A percentile compares a stretch with the other conserved stretches of the same genome.
These are phyloP conservation scores for Psittacara wagleri DNA, from an alignment of 2,113 vertebrate species.

Conservation along the genomic window DNA sequence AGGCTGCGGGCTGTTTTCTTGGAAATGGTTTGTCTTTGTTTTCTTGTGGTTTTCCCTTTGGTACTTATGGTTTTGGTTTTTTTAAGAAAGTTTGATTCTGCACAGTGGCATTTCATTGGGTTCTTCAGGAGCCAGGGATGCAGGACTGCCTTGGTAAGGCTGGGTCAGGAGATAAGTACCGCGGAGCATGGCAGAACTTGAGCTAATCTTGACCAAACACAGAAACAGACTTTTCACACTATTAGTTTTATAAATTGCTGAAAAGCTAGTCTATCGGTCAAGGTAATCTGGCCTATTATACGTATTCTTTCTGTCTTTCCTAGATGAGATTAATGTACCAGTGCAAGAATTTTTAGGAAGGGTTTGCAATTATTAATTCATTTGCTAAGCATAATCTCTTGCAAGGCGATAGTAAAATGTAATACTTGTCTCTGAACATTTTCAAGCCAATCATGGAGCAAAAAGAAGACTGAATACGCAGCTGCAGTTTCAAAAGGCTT, in stretches of 20 bases:
- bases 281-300: conserved; percentile 2
- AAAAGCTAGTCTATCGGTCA: not conserved
- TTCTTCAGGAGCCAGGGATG: not conserved
- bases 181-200: not conserved
- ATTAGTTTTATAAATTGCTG: not conserved
- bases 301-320: not conserved
- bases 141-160: not conserved
- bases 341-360: not conserved
- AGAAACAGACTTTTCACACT: not conserved
- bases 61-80: not conserved
- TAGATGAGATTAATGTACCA: not conserved
- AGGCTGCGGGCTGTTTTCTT: not conserved
- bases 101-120: not conserved
- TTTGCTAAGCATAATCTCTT: conserved; percentile 18
- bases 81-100: not conserved
- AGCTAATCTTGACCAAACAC: not conserved
- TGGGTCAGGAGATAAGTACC: not conserved
- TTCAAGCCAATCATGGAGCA: not conserved
- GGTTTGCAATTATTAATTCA: not conserved
- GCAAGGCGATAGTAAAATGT: not conserved
- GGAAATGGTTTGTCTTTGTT: not conserved
- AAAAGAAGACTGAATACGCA: not conserved
- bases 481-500: not conserved
- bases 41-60: not conserved
- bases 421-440: not conserved